Evolutionary conservation across 1,140 invertebrate genomes (phyloP).

Genomic region (Bursaphelenchus mucronatus): DNA sequence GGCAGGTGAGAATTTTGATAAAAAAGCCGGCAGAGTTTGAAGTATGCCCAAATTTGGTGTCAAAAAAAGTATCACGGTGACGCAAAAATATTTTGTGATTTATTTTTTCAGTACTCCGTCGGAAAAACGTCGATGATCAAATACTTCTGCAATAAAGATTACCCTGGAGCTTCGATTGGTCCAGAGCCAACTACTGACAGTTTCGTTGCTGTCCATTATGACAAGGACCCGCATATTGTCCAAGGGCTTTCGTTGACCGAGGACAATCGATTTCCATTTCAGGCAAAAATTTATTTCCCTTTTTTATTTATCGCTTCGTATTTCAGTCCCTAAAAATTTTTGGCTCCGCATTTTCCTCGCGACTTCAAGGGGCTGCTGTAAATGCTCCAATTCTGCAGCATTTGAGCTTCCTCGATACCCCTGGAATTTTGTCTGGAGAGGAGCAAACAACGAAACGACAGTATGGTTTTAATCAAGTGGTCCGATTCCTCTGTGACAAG

Average conservation of each 20-base stretch:
- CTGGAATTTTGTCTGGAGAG: constrained; percentile 71
- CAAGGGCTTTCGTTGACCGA: constrained; percentile 96
- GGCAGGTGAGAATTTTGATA: constrained; percentile 61
- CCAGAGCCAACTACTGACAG: constrained; percentile 85
- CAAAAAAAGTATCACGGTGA: too few species aligned
- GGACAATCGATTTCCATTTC: constrained; percentile 90
- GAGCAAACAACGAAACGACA: constrained; percentile 74
- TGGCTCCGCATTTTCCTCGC: constrained; percentile 93
- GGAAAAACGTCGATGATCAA: constrained; percentile 98
- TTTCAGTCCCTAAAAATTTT: constrained; percentile 64
- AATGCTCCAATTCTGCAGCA: constrained; percentile 70
- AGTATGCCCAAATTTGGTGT: too few species aligned
- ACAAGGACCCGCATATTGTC: constrained; percentile 77
- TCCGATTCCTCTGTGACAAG: constrained; percentile 97
- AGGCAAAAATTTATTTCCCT: constrained; percentile 47
- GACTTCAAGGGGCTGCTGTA: constrained; percentile 86
- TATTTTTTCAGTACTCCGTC: constrained; percentile 79
- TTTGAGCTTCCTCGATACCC: constrained; percentile 92
- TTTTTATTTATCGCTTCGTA: background rate
- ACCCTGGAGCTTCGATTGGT: constrained; percentile 88
- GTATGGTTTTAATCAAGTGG: constrained; percentile 92
- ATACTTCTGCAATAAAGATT: constrained; percentile 85
- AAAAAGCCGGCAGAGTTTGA: too few species aligned
- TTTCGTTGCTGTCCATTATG: constrained; percentile 94
- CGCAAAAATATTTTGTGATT: too few species aligned